Evolutionary conservation across 1,140 invertebrate genomes (phyloP), one percentile per base, ranked within the genome.

Genomic region (Stegodyphus mimosarum): DNA sequence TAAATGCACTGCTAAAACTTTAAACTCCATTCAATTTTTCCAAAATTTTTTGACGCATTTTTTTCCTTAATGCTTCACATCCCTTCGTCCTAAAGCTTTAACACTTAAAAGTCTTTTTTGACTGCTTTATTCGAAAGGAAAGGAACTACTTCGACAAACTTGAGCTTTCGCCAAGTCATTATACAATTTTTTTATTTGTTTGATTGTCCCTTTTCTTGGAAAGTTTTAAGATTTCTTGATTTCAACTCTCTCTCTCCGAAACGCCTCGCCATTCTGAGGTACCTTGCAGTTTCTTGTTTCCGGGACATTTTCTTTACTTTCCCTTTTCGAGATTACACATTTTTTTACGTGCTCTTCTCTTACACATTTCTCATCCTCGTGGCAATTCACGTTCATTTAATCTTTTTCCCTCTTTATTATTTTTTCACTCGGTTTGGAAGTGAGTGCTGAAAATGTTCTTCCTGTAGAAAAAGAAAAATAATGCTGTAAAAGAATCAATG

Each of bases 101-200:
- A 70, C 67, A 79, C 67, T 79, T 79, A 79, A 79, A 79, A 52
- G 53, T 33, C 51, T 49, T 49, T 77, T 77, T 51, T 60, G 6
- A 9, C 18, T 77, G 7, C 55, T 71, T 55, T 55, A 79, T 70
- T 79, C 49, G 77, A 79, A 79, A 79, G 67, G 48, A 79, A 70
- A 79, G 77, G 64, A 79, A 71, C 77, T 79, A 69, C 51, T 79
- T 55, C 6, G 49, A 55, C n/a, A 51, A 79, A 77, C 50, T 79
- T 79, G 77, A 64, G 69, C 67, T n/a, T 79, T 69, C 66, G 77
- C 77, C 77, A 79, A 79, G 77, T 79, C 77, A 79, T 79, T 79
- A 79, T 79, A 79, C 66, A 70, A 7, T 79, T 33, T 79, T 79
- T 70, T 79, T 51, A 67, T 49, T 64, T 67, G 33, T 70, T 70